phyloP scores from a whole-genome alignment of 2,113 vertebrate species.

The Dendropsophus ebraccatus region DNA sequence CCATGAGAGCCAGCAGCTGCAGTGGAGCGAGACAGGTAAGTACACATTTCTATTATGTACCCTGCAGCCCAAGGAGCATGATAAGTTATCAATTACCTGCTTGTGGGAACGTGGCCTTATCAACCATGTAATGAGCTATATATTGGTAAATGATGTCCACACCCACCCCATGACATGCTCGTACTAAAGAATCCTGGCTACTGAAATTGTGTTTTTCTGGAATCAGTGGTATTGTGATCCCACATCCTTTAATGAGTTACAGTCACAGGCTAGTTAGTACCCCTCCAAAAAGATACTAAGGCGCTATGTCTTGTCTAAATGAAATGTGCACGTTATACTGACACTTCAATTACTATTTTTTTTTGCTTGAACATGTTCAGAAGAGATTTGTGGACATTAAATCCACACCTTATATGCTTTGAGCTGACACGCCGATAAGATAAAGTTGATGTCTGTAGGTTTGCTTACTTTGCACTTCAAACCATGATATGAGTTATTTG shows the following conservation, averaged over 20 bases:
- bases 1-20: no score
- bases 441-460: conserved; percentile 38
- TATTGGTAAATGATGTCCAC: no score
- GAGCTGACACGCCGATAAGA: conserved; percentile 39
- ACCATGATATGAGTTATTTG: conserved; percentile 34
- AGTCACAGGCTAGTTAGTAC: background rate
- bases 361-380: conserved; percentile 35
- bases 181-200: background rate
- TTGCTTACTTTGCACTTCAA: conserved; percentile 46
- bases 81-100: no score
- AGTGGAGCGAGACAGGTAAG: no score
- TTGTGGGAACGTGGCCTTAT: no score
- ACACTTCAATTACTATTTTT: conserved; percentile 38
- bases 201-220: background rate
- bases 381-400: conserved; percentile 47
- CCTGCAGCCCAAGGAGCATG: no score
- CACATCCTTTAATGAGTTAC: background rate
- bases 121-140: no score
- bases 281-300: background rate
- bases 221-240: background rate
- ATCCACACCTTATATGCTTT: conserved; percentile 35
- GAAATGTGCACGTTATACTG: conserved; percentile 17
- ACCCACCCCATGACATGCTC: no score
- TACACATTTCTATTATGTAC: no score
- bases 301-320: background rate